These are phyloP conservation scores for Propithecus perrieri DNA, from an alignment of 2,797 vertebrate genomes.

Conservation along the genomic window DNA sequence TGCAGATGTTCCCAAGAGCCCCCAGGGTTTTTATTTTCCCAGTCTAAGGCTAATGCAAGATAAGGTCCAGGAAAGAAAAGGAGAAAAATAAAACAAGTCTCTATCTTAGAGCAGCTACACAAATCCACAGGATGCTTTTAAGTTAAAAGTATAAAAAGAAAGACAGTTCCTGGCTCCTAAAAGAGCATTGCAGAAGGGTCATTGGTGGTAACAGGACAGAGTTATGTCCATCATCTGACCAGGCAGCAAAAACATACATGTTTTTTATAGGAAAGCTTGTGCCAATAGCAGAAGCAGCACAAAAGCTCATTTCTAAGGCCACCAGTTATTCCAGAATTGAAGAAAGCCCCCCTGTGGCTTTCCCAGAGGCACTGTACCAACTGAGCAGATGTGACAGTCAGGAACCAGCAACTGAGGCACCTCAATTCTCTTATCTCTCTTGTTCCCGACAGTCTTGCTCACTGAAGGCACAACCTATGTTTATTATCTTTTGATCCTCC, in stretches of 20 bases:
- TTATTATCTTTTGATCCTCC: neutral
- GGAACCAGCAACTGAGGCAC: neutral
- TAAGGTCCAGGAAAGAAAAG: slow-evolving; percentile 34
- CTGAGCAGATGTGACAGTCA: neutral
- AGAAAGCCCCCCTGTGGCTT: neutral
- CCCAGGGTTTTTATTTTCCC: slow-evolving; percentile 46
- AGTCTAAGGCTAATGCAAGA: neutral
- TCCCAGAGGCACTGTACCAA: neutral
- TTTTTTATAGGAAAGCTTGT: neutral
- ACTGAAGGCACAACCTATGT: neutral
- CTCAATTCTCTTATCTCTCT: neutral
- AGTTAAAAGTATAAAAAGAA: slow-evolving; percentile 18
- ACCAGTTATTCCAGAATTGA: neutral
- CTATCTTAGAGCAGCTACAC: slow-evolving; percentile 60
- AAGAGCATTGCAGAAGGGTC: neutral
- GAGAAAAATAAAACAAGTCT: slow-evolving; percentile 15
- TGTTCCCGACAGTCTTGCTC: neutral
- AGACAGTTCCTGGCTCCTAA: neutral
- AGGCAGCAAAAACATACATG: neutral
- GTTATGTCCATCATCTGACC: neutral
- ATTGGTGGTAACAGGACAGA: neutral
- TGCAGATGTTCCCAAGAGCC: slow-evolving; percentile 23
- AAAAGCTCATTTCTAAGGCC: neutral
- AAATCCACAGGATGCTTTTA: neutral
- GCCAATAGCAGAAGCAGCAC: neutral